phyloP scores from a whole-genome alignment of 2,888 invertebrate genomes.

The Hybos culiciformis region DNA sequence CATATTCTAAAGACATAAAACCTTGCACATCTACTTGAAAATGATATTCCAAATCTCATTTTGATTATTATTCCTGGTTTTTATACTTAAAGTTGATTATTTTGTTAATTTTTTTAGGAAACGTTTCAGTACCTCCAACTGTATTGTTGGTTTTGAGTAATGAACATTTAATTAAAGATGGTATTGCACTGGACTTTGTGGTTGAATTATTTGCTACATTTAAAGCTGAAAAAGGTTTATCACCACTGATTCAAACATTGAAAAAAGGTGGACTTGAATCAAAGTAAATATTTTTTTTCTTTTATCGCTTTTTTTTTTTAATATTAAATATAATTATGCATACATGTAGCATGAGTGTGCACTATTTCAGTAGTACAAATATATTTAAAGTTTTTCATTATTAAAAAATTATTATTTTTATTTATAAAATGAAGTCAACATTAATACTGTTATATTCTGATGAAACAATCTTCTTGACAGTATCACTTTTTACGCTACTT shows the following conservation, averaged over 20 bases:
- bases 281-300: slow-evolving; percentile 34
- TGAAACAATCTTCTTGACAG: no score
- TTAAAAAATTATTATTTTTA: no score
- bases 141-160: slow-evolving; percentile 77
- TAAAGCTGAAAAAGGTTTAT: slow-evolving; percentile 79
- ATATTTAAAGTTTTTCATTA: no score
- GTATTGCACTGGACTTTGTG: slow-evolving; percentile 87
- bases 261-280: slow-evolving; percentile 73
- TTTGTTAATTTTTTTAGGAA: slow-evolving; percentile 38
- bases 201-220: slow-evolving; percentile 84
- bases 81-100: neutral
- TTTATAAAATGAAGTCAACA: no score
- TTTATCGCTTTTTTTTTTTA: neutral
- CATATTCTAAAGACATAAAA: slow-evolving; percentile 27
- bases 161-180: slow-evolving; percentile 88
- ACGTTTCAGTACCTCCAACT: slow-evolving; percentile 79
- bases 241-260: slow-evolving; percentile 71
- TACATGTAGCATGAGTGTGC: no score
- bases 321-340: no score
- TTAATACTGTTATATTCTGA: no score
- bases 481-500: no score
- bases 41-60: neutral
- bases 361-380: no score
- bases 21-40: slow-evolving; percentile 23
- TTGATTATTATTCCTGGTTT: neutral